phyloP scores from a whole-genome alignment of 2,113 vertebrate genomes.

The Tretioscincus oriximinensis region DNA sequence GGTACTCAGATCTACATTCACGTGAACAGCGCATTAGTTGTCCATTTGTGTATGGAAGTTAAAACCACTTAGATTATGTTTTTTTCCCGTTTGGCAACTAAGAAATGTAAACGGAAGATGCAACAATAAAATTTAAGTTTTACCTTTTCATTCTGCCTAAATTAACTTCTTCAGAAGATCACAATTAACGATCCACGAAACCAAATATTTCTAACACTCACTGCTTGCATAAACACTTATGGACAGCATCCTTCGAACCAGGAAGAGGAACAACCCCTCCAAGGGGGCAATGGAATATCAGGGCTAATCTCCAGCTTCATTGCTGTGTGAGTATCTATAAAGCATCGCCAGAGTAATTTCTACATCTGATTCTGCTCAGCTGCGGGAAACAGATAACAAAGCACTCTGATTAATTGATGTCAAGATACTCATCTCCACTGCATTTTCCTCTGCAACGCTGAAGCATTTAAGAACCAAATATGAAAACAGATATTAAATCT shows the following conservation, averaged over 20 bases:
- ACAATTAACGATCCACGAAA: too few species aligned
- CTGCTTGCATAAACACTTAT: neutral
- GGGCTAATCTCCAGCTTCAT: slow-evolving; percentile 63
- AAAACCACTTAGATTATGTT: too few species aligned
- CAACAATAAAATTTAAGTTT: too few species aligned
- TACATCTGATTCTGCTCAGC: slow-evolving; percentile 55
- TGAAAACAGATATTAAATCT: slow-evolving; percentile 22
- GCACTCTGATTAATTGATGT: slow-evolving; percentile 57
- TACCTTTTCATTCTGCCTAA: too few species aligned
- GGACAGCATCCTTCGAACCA: neutral
- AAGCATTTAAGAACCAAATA: slow-evolving; percentile 41
- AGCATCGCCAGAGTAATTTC: slow-evolving; percentile 56
- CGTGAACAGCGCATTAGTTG: too few species aligned
- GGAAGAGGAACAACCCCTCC: neutral
- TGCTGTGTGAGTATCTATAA: slow-evolving; percentile 49
- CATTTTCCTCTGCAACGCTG: slow-evolving; percentile 20
- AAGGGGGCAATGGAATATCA: neutral
- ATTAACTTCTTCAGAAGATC: too few species aligned
- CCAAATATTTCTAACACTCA: too few species aligned
- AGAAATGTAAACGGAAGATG: too few species aligned
- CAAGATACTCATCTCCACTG: slow-evolving; percentile 43
- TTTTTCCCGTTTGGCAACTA: too few species aligned
- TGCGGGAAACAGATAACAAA: slow-evolving; percentile 57
- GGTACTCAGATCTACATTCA: too few species aligned
- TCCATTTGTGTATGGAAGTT: too few species aligned